phyloP scores from a whole-genome alignment of 2,888 invertebrate genomes.

The Chironomus riparius region DNA sequence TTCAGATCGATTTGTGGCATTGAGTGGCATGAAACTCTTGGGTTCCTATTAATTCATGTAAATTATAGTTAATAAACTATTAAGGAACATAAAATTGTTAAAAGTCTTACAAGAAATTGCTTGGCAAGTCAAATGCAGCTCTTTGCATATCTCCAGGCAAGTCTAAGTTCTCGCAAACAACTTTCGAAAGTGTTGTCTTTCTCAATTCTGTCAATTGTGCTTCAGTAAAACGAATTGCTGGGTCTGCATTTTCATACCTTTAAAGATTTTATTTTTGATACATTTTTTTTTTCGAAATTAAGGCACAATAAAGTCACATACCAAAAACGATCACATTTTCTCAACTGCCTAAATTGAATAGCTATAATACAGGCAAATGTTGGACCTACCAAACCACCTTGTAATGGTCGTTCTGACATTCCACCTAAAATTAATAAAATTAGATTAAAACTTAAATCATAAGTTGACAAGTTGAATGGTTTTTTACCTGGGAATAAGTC shows the following conservation, averaged over 20 bases:
- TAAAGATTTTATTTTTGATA: constrained; percentile 28
- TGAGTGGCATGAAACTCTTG: constrained; percentile 73
- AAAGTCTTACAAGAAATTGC: constrained; percentile 65
- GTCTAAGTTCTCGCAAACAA: constrained; percentile 86
- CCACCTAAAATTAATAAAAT: constrained; percentile 57
- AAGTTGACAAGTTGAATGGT: constrained; percentile 30
- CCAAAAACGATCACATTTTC: constrained; percentile 94
- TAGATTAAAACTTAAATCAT: too few relatives aligned
- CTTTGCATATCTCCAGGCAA: constrained; percentile 76
- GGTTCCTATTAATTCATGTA: constrained; percentile 75
- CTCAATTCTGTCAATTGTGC: constrained; percentile 80
- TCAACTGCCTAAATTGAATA: constrained; percentile 80
- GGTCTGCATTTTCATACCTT: constrained; percentile 79
- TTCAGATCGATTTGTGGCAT: constrained; percentile 71
- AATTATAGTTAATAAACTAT: not conserved
- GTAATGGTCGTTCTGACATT: constrained; percentile 78
- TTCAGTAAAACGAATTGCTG: constrained; percentile 69
- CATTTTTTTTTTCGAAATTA: too few relatives aligned
- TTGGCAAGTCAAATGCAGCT: constrained; percentile 82
- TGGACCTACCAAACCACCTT: constrained; percentile 87
- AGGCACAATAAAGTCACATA: constrained; percentile 33
- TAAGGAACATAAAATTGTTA: too few relatives aligned
- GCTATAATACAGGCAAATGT: constrained; percentile 93
- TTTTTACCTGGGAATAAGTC: constrained; percentile 67
- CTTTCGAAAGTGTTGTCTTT: constrained; percentile 73